These are phyloP conservation scores for Thereva unica DNA, from an alignment of 2,888 invertebrate genomes.

Conservation along the genomic window DNA sequence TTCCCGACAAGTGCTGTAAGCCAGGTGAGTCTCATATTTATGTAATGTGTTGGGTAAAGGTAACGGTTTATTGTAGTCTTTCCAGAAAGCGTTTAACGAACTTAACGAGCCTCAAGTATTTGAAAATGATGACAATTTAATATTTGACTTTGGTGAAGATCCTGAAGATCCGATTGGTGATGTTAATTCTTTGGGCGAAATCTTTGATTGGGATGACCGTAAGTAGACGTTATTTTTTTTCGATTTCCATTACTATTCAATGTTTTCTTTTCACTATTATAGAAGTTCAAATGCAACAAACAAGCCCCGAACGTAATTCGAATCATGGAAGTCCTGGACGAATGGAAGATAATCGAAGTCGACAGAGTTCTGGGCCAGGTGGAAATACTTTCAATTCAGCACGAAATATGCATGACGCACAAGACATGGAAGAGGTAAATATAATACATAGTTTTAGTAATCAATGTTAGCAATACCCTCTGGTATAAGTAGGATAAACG, in stretches of 20 bases:
- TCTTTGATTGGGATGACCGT: slow-evolving; percentile 71
- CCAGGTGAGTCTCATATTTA: slow-evolving; percentile 64
- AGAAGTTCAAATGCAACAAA: slow-evolving; percentile 58
- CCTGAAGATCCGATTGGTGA: slow-evolving; percentile 57
- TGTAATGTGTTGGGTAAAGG: neutral
- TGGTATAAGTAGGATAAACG: too few relatives aligned
- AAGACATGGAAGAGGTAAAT: slow-evolving; percentile 56
- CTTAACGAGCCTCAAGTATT: slow-evolving; percentile 58
- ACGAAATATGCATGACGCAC: slow-evolving; percentile 50
- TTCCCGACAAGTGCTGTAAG: slow-evolving; percentile 97
- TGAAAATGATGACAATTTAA: slow-evolving; percentile 69
- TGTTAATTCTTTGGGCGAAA: slow-evolving; percentile 73
- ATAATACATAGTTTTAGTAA: neutral
- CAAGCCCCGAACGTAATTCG: slow-evolving; percentile 62
- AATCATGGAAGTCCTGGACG: slow-evolving; percentile 63
- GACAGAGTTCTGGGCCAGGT: slow-evolving; percentile 60
- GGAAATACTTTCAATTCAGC: slow-evolving; percentile 58
- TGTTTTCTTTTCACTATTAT: slow-evolving; percentile 25
- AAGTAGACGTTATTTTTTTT: slow-evolving; percentile 44
- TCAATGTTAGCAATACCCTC: too few relatives aligned
- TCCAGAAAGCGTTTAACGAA: slow-evolving; percentile 73
- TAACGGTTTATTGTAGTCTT: slow-evolving; percentile 60
- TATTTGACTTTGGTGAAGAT: slow-evolving; percentile 65
- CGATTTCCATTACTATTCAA: neutral
- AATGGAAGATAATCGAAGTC: slow-evolving; percentile 57